Percentiles rank a stretch among this genome's conserved stretches.
Conservation (phyloP, 2,113 vertebrate genomes). For the Pycnonotus jocosus region DNA sequence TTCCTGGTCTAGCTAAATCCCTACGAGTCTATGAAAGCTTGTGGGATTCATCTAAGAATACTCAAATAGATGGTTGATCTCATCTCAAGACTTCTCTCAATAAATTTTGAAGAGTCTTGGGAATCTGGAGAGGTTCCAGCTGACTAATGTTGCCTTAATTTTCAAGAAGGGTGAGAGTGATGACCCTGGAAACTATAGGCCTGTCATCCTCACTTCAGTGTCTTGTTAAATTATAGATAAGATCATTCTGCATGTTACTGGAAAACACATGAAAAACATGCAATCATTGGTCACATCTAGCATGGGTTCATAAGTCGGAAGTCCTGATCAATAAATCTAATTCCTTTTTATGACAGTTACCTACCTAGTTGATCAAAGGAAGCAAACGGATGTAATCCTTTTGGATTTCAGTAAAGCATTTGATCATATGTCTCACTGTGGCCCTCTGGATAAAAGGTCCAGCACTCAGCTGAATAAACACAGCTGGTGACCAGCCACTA, state of each 20-base stretch:
- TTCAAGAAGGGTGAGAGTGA: not conserved
- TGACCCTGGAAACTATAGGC: not conserved
- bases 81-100: not conserved
- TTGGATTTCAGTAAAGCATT: not conserved
- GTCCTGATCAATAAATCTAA: not conserved
- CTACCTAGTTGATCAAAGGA: not conserved
- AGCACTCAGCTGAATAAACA: not conserved
- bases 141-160: fast-evolving
- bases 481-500: fast-evolving
- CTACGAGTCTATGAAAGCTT: not conserved
- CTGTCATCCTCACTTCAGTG: not conserved
- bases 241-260: not conserved
- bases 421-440: not conserved
- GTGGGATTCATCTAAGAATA: not conserved
- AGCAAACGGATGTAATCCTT: not conserved
- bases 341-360: not conserved
- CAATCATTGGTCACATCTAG: not conserved
- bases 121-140: not conserved
- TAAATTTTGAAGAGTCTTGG: not conserved
- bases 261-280: not conserved
- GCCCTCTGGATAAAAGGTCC: not conserved
- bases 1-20: not conserved
- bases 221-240: not conserved
- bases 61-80: not conserved
- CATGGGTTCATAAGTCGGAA: not conserved